Base-by-base conservation (phyloP, 2,113 vertebrate species). In the Melospiza melodia region DNA sequence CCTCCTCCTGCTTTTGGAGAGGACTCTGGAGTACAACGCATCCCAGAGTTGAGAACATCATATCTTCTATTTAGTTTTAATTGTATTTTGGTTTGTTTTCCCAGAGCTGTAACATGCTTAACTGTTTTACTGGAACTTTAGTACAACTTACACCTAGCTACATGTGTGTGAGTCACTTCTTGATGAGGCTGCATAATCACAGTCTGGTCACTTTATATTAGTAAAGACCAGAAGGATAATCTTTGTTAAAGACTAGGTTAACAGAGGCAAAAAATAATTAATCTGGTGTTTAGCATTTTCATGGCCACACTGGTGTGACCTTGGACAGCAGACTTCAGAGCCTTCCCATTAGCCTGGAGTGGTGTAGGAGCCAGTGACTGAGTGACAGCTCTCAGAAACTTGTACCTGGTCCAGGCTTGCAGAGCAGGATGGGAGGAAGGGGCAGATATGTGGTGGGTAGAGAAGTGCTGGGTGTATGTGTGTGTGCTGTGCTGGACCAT, bases 401-500 rank as follows among this genome's bases (percentile, higher is more conserved):
- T 2, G 6, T 46, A 2, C 18, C n/a, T 65, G 55, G 16, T 41
- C 2, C 28, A 16, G 51, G 19, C 39, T 41, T 48, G 22, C 14
- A 17, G 63, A 58, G 43, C 51, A 15, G 68, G 49, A 5, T 3
- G 44, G 15, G 46, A 55, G 78, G 57, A 39, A 66, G 6, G 17
- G 5, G 10, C 7, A 35, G 39, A 4, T 37, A 1, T 0, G 0
- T 28, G 58, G 12, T 72, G n/a, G 28, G 13, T 31, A 25, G 49
- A 43, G 30, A 16, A 21, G 15, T n/a, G 14, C 16, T 5, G 4
- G 16, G 5, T 27, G 24, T 51, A 15, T 51, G 9, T 51, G 49
- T 51, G 10, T 58, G 15, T 76, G 15, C 33, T 37, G 12, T 25
- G 15, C 21, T 73, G 80, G 41, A 43, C 49, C 28, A 21, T 39